phyloP scores from a whole-genome alignment of 2,113 vertebrate genomes.

The Lichenostomus cassidix region DNA sequence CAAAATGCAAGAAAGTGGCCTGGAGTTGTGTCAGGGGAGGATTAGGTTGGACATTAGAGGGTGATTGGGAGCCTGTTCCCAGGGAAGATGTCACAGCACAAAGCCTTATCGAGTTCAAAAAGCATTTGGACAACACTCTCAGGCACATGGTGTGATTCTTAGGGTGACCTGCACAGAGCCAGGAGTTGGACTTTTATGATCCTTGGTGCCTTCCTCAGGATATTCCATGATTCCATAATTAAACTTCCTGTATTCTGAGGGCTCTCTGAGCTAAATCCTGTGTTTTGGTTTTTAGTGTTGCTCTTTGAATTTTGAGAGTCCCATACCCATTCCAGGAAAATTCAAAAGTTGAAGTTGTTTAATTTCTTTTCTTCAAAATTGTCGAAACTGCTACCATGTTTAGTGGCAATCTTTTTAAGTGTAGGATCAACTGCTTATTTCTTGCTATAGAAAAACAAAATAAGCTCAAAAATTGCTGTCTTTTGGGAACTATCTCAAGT shows the following conservation, averaged over 20 bases:
- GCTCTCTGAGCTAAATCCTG: neutral
- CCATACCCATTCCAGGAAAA: neutral
- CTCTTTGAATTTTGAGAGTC: neutral
- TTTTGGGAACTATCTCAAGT: neutral
- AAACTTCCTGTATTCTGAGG: neutral
- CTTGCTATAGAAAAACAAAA: neutral
- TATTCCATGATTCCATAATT: neutral
- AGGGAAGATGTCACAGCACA: neutral
- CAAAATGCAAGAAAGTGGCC: neutral
- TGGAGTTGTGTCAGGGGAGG: neutral
- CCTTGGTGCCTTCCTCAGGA: neutral
- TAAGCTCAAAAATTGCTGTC: neutral
- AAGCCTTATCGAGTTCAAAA: neutral
- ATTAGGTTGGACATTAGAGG: neutral
- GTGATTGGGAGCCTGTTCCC: accelerated
- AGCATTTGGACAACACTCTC: accelerated
- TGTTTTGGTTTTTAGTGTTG: neutral
- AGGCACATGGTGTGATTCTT: neutral
- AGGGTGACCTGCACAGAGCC: accelerated
- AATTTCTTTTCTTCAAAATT: neutral
- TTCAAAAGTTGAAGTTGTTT: neutral
- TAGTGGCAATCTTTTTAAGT: neutral
- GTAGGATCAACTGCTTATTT: neutral
- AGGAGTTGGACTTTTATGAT: accelerated
- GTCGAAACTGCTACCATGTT: neutral